These are phyloP conservation scores for Upupa epops DNA, from an alignment of 2,113 vertebrate genomes.

Conservation along the genomic window DNA sequence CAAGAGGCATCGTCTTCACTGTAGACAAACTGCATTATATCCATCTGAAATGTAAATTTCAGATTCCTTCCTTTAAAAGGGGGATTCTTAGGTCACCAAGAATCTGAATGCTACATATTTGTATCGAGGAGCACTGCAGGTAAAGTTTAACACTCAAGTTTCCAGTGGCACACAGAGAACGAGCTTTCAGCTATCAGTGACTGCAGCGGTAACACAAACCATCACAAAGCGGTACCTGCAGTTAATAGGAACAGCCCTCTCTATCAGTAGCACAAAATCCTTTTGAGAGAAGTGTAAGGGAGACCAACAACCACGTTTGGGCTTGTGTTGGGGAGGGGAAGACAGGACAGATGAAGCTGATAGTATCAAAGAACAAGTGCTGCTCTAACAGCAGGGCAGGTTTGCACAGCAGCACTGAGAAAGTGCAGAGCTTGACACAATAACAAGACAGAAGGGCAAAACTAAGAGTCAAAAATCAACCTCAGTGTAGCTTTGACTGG, in stretches of 20 bases:
- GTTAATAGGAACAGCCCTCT: background rate
- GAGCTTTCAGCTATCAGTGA: background rate
- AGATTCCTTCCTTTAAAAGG: background rate
- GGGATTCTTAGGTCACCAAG: background rate
- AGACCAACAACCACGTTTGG: rapidly evolving
- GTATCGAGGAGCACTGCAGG: background rate
- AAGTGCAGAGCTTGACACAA: background rate
- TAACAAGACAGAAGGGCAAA: background rate
- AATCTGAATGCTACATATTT: background rate
- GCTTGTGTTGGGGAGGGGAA: background rate
- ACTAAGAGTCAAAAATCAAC: background rate
- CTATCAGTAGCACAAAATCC: background rate
- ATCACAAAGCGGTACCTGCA: background rate
- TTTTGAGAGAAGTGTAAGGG: background rate
- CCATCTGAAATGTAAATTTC: background rate
- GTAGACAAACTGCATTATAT: background rate
- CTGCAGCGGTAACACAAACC: background rate
- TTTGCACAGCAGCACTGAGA: background rate
- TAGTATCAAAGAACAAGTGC: background rate
- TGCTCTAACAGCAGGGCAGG: background rate
- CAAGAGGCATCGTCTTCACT: background rate
- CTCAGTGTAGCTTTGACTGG: background rate
- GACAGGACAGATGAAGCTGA: background rate
- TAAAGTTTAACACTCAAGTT: background rate
- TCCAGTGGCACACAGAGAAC: rapidly evolving